phyloP scores from a whole-genome alignment of 2,888 invertebrate species.

The Amaurobius ferox region DNA sequence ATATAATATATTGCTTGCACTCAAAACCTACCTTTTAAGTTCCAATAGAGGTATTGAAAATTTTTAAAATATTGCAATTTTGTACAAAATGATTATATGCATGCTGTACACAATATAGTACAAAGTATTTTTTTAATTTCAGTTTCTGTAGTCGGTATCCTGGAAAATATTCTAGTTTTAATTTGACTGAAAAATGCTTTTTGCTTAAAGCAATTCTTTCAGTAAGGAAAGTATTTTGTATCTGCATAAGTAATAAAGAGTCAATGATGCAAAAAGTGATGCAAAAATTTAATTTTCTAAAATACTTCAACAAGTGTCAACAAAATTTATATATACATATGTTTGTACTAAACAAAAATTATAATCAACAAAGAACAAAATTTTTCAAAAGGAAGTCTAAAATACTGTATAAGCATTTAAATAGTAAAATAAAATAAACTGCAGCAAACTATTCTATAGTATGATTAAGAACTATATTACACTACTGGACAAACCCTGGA shows the following conservation, averaged over 20 bases:
- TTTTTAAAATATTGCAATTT: too few relatives aligned
- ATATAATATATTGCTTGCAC: too few relatives aligned
- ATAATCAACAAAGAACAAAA: neutral
- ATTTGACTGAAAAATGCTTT: too few relatives aligned
- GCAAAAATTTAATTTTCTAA: constrained; percentile 12
- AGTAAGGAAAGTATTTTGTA: neutral
- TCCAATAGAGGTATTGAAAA: too few relatives aligned
- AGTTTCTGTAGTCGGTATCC: too few relatives aligned
- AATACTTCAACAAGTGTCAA: constrained; percentile 16
- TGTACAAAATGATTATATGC: too few relatives aligned
- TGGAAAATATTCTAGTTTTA: too few relatives aligned
- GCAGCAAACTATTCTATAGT: neutral
- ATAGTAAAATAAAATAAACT: neutral
- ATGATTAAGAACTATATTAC: neutral
- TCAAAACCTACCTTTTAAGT: too few relatives aligned
- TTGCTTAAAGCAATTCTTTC: too few relatives aligned
- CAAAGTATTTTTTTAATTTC: too few relatives aligned
- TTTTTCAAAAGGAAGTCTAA: neutral
- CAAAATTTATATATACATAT: neutral
- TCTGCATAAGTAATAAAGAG: neutral
- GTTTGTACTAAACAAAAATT: neutral
- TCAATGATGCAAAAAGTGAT: neutral
- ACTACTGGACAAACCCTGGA: neutral
- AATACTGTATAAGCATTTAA: neutral
- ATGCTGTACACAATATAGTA: too few relatives aligned